Evolutionary conservation across 2,113 vertebrate species (phyloP).

Genomic region (Nansenia antarctica): DNA sequence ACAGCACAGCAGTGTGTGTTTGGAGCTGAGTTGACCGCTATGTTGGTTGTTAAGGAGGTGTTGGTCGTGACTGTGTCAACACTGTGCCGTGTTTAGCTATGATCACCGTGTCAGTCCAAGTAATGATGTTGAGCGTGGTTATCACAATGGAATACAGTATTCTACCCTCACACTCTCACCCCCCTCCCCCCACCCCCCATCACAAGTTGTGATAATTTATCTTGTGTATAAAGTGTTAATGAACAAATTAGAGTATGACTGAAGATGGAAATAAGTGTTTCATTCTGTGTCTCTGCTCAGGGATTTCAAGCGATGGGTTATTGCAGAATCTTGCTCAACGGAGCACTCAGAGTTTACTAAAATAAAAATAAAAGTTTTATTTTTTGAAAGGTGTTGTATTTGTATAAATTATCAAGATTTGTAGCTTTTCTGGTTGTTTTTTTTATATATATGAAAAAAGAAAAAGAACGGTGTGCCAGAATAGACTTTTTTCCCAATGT

Average conservation of each 20-base stretch:
- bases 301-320: conserved; percentile 87
- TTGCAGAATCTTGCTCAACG: conserved; percentile 87
- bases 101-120: conserved; percentile 37
- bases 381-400: conserved; percentile 93
- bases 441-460: conserved; percentile 85
- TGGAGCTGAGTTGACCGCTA: background rate
- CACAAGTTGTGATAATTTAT: conserved; percentile 63
- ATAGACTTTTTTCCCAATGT: conserved; percentile 82
- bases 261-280: conserved; percentile 62
- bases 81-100: conserved; percentile 52
- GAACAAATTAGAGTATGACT: conserved; percentile 63
- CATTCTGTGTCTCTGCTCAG: conserved; percentile 93
- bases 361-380: conserved; percentile 98
- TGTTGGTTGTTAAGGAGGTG: background rate
- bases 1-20: background rate
- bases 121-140: conserved; percentile 17
- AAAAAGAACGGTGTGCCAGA: conserved; percentile 87
- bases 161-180: conserved; percentile 10
- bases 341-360: conserved; percentile 92
- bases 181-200: conserved; percentile 9
- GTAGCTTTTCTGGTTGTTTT: conserved; percentile 91
- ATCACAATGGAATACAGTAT: conserved; percentile 9
- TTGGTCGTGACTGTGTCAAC: conserved; percentile 20
- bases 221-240: conserved; percentile 57
- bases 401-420: conserved; percentile 99